These are phyloP conservation scores for Aleadryas rufinucha DNA, from an alignment of 2,113 vertebrate species.

Conservation along the genomic window DNA sequence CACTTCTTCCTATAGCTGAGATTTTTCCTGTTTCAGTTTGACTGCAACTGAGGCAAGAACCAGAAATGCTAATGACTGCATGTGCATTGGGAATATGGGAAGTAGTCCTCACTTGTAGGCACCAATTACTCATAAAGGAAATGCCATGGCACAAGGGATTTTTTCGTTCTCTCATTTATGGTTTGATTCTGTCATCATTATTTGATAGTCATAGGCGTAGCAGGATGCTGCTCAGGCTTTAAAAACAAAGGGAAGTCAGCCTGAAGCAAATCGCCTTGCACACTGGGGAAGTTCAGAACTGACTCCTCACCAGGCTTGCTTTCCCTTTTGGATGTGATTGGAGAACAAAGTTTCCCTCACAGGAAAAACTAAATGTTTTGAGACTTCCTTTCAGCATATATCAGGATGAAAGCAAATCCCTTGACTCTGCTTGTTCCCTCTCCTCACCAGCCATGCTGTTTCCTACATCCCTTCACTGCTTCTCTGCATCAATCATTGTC, in stretches of 20 bases:
- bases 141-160: not conserved
- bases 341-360: not conserved
- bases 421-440: not conserved
- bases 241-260: not conserved
- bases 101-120: not conserved
- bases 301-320: not conserved
- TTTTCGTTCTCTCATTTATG: not conserved
- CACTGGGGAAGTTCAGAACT: not conserved
- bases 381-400: not conserved
- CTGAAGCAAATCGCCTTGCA: not conserved
- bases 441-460: not conserved
- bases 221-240: not conserved
- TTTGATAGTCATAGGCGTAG: not conserved
- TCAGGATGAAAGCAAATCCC: not conserved
- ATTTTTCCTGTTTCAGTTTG: not conserved
- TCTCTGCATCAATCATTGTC: not conserved
- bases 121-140: not conserved
- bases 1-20: not conserved
- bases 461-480: not conserved
- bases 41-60: not conserved
- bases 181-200: conserved; percentile 2
- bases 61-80: not conserved
- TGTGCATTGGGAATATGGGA: not conserved
- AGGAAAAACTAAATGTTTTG: not conserved
- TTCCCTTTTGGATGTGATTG: not conserved